phyloP scores from a whole-genome alignment of 2,888 invertebrate genomes.

The Drosophila leonis region DNA sequence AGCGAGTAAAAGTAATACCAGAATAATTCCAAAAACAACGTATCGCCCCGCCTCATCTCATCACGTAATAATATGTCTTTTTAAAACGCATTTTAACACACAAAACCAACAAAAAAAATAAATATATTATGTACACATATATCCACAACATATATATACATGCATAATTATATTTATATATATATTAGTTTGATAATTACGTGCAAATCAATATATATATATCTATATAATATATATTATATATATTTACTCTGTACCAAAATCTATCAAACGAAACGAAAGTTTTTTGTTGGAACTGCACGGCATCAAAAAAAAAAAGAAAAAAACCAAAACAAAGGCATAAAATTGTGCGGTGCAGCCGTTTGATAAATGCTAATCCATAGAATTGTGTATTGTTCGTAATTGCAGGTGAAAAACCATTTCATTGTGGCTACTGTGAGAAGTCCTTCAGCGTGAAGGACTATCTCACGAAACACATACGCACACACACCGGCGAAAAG shows the following conservation, averaged over 20 bases:
- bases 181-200: conserved; percentile 68
- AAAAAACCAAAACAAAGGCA: conserved; percentile 3
- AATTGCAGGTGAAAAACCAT: conserved; percentile 84
- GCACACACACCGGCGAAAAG: conserved; percentile 85
- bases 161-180: conserved; percentile 24
- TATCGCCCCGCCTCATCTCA: conserved; percentile 81
- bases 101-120: conserved; percentile 53
- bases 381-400: conserved; percentile 24
- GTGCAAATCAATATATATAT: conserved; percentile 63
- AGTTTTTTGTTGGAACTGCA: conserved; percentile 73
- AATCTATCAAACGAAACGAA: conserved; percentile 65
- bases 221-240: conserved; percentile 32
- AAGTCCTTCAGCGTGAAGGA: conserved; percentile 85
- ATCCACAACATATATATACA: conserved; percentile 35
- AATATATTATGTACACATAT: conserved; percentile 58
- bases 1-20: conserved; percentile 28
- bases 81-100: conserved; percentile 73
- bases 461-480: conserved; percentile 85
- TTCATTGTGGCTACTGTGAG: conserved; percentile 84
- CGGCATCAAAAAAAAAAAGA: conserved; percentile 44
- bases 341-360: conserved; percentile 23
- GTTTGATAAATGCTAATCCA: conserved; percentile 53
- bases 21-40: conserved; percentile 53
- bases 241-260: conserved; percentile 60
- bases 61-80: conserved; percentile 78